phyloP scores from a whole-genome alignment of 2,113 vertebrate genomes.

The Macroglossus sobrinus region DNA sequence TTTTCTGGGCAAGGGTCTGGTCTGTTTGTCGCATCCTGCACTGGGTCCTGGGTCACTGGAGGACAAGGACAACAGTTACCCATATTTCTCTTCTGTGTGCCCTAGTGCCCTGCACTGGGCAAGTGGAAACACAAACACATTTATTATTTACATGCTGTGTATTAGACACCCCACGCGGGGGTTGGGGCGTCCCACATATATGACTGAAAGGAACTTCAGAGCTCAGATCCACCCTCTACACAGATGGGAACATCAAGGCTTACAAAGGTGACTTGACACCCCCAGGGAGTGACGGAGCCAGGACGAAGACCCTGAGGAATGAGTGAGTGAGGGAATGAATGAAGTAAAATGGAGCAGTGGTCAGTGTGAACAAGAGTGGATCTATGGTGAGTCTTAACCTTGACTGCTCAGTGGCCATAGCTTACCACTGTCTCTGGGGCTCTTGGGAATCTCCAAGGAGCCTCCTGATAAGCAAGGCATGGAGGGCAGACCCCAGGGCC shows the following conservation, averaged over 20 bases:
- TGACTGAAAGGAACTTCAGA: background rate
- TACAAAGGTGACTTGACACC: background rate
- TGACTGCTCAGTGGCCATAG: background rate
- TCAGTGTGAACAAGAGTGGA: background rate
- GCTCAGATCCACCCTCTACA: background rate
- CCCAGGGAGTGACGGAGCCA: background rate
- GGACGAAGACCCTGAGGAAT: background rate
- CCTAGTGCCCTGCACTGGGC: background rate
- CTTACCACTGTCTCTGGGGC: accelerated
- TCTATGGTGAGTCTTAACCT: background rate
- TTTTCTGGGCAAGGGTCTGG: accelerated
- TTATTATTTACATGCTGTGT: background rate
- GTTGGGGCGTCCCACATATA: background rate
- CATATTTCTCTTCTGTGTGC: no score
- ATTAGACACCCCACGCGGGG: background rate
- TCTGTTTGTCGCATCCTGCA: background rate
- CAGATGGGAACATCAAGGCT: background rate
- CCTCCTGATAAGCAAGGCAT: background rate
- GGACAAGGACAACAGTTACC: background rate
- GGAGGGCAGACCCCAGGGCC: background rate
- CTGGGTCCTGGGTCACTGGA: accelerated
- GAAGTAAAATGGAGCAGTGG: background rate
- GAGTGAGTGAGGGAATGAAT: background rate
- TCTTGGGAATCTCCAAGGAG: background rate
- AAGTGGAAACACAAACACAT: background rate